Percentiles rank a stretch among this genome's conserved stretches.
phyloP scores from a whole-genome alignment of 2,113 vertebrate genomes.

The Sapajus apella region DNA sequence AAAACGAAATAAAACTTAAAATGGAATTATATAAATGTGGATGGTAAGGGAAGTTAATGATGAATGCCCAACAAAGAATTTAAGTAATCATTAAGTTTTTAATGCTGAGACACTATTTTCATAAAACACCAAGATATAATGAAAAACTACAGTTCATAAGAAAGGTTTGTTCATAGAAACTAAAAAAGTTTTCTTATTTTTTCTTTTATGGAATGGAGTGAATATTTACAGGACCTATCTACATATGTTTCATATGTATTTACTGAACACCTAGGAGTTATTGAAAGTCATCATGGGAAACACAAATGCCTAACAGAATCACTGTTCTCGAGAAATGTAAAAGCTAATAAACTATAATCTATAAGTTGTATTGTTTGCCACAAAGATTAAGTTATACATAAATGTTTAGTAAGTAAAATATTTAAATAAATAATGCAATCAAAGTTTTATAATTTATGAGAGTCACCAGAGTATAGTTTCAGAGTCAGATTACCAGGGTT shows the following conservation, averaged over 20 bases:
- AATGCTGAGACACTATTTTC: neutral
- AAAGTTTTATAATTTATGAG: neutral
- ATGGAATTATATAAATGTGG: neutral
- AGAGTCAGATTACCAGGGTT: neutral
- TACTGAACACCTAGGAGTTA: neutral
- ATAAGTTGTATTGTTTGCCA: neutral
- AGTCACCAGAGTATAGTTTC: neutral
- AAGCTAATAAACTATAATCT: neutral
- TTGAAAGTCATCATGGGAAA: neutral
- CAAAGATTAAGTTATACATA: neutral
- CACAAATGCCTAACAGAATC: neutral
- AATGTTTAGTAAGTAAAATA: neutral
- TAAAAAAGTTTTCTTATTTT: neutral
- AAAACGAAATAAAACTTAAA: neutral
- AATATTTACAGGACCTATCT: neutral
- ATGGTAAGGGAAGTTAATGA: neutral
- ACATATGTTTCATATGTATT: neutral
- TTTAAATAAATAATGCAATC: slow-evolving; percentile 2
- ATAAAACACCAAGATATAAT: neutral
- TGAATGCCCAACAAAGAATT: neutral
- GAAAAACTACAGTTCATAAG: neutral
- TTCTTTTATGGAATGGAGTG: neutral
- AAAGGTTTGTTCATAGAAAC: neutral
- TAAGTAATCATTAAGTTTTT: neutral
- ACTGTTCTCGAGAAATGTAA: neutral